Evolutionary conservation across 2,113 vertebrate genomes (phyloP).

Genomic region (Bubalus kerabau): DNA sequence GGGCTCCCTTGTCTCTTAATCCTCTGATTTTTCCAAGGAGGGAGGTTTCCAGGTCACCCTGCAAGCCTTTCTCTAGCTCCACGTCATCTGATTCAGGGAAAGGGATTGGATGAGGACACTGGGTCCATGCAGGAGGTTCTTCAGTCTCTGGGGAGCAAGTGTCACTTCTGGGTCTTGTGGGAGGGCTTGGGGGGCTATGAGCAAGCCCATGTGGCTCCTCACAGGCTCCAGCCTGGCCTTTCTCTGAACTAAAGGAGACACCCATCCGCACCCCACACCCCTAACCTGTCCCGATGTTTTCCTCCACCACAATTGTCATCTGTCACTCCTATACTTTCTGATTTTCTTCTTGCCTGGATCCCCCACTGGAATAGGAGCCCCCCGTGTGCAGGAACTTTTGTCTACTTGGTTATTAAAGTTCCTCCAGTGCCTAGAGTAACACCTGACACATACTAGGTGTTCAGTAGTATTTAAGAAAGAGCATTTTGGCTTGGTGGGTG

Average conservation of each 20-base stretch:
- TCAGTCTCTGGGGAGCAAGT: background rate
- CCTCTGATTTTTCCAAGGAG: accelerated
- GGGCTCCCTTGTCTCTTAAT: no score
- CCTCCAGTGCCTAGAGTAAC: background rate
- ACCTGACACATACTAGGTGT: accelerated
- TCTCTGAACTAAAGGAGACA: conserved; percentile 61
- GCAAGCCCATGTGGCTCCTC: no score
- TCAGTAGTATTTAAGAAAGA: background rate
- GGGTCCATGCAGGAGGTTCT: accelerated
- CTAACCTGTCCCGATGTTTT: background rate
- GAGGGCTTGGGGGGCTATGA: background rate
- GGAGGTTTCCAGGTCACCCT: background rate
- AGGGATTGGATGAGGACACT: background rate
- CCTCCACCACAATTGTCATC: accelerated
- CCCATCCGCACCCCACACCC: background rate
- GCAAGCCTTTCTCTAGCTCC: background rate
- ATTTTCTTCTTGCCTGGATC: background rate
- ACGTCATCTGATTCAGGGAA: background rate
- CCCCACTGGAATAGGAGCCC: background rate
- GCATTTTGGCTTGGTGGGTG: accelerated
- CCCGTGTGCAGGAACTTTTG: accelerated
- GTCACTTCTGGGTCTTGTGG: background rate
- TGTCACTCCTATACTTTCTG: background rate
- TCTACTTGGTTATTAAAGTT: background rate
- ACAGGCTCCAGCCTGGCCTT: conserved; percentile 80